A percentile compares a stretch with the other conserved stretches of the same genome.
phyloP scores from a whole-genome alignment of 1,140 invertebrate genomes.

The Vollenhovia emeryi region DNA sequence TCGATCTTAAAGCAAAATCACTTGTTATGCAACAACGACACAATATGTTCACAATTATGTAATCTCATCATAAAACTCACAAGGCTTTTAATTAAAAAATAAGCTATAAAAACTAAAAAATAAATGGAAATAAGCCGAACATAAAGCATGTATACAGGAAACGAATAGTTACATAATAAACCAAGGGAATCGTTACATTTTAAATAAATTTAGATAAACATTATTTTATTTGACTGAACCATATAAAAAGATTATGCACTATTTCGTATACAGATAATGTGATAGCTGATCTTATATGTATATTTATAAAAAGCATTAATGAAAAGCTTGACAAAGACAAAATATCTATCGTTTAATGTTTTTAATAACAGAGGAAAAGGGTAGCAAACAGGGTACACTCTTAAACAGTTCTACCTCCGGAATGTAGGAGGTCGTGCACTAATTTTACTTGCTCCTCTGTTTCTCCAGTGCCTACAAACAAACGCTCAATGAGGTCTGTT shows the following conservation, averaged over 20 bases:
- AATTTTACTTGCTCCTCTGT: conserved; percentile 92
- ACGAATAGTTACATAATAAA: background rate
- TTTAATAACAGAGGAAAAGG: background rate
- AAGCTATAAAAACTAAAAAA: conserved; percentile 9
- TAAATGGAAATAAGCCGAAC: background rate
- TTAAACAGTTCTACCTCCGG: conserved; percentile 88
- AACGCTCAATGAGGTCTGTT: conserved; percentile 40
- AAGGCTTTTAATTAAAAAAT: background rate
- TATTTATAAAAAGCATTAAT: background rate
- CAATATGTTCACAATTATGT: background rate
- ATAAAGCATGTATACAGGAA: background rate
- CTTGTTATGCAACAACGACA: background rate
- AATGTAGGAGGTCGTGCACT: conserved; percentile 94
- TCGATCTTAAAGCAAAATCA: conserved; percentile 87
- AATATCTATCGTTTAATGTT: background rate
- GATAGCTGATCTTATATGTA: background rate
- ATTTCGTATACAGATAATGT: background rate
- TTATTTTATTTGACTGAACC: background rate
- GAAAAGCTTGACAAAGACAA: background rate
- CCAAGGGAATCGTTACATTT: background rate
- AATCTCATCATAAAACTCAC: background rate
- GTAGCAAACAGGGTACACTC: conserved; percentile 35
- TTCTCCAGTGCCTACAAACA: conserved; percentile 88
- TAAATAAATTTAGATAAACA: background rate
- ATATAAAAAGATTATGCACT: conserved; percentile 2